These are phyloP conservation scores for Caenorhabditis sp. DNA, from an alignment of 2,888 invertebrate genomes.

Conservation along the genomic window DNA sequence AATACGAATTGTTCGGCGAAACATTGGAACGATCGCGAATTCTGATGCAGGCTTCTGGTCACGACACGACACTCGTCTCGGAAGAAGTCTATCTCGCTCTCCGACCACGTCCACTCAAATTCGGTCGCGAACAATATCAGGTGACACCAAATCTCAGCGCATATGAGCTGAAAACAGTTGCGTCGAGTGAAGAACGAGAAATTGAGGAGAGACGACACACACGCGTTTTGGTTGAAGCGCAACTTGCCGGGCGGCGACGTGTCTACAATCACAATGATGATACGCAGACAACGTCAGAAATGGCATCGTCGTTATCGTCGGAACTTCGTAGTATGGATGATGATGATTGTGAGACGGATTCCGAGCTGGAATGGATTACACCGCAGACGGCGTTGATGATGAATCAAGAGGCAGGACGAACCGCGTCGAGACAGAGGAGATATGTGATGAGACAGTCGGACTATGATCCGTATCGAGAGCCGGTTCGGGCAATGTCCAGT, in stretches of 20 bases:
- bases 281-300: conserved; percentile 54
- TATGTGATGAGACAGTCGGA: conserved; percentile 34
- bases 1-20: conserved; percentile 61
- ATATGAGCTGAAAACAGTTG: conserved; percentile 38
- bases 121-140: conserved; percentile 42
- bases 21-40: conserved; percentile 50
- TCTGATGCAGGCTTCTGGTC: conserved; percentile 53
- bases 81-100: conserved; percentile 67
- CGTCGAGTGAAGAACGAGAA: conserved; percentile 19
- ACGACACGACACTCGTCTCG: conserved; percentile 44
- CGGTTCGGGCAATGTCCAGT: conserved; percentile 27
- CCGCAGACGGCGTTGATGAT: conserved; percentile 53
- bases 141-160: conserved; percentile 42
- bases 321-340: conserved; percentile 67
- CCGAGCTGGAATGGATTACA: conserved; percentile 67
- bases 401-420: not conserved
- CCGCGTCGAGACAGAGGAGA: conserved; percentile 6
- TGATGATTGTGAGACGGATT: conserved; percentile 66
- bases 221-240: conserved; percentile 34
- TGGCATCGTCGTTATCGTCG: conserved; percentile 68
- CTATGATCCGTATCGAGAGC: conserved; percentile 50
- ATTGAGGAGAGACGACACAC: conserved; percentile 37
- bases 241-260: conserved; percentile 21
- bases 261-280: conserved; percentile 20
- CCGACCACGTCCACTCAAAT: conserved; percentile 62